Evolutionary conservation across 1,140 invertebrate genomes (phyloP), one percentile per base, ranked within the genome.

Genomic region (Tetragonula clypearis): DNA sequence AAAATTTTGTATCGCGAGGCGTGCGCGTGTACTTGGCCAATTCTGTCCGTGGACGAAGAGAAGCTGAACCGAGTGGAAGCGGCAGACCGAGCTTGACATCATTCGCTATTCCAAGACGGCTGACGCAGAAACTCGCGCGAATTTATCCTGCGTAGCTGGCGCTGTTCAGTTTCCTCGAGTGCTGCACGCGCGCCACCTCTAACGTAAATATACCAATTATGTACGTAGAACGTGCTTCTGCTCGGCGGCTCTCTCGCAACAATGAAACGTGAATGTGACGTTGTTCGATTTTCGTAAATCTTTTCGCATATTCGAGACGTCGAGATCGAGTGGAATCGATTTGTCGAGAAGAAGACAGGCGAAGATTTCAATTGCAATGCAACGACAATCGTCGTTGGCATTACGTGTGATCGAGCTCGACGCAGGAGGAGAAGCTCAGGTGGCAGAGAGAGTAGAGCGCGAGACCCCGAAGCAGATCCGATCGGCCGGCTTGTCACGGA

Each of bases 21-120:
- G 62, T 56, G 77, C 21, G 77, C 21, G 49, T 49, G 56, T 49
- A 82, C 56, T 49, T 62, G 55, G 26, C 9, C 60, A 73, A 77
- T 72, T 49, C 41, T 49, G 6, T 79, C 87, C 87, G 92, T 89
- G 92, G 4, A 60, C 53, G 73, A n/a, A n/a, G n/a, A 74, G 87
- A 78, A 87, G 86, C 76, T 19, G 49, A 41, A 77, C 35, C 75
- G 19, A 68, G 23, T 49, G n/a, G 65, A 79, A 69, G 8, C 77
- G 41, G 41, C 41, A 49, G 41, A 86, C 73, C 78, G 82, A 90
- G 94, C 92, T 94, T 94, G 93, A 94, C 93, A 94, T 94, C 94
- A 94, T 91, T 88, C 75, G 91, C 93, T 94, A 94, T 94, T 94
- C 93, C 93, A 93, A 93, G 93, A 91, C 82, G 90, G 86, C 86